Conservation (phyloP, 2,888 invertebrate species). For the Drosophila colorata region DNA sequence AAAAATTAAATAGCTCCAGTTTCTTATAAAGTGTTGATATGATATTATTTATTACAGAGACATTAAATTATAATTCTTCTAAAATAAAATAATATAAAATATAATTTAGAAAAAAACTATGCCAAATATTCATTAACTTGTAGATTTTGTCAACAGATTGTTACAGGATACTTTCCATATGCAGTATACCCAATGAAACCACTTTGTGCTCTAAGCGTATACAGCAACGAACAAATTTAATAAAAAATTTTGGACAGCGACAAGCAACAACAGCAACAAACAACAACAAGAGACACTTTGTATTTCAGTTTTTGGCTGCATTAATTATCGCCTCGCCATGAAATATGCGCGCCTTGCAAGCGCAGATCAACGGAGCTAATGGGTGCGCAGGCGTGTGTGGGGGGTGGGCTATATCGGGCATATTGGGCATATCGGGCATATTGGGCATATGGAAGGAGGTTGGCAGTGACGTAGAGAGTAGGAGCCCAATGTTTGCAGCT, state of each 20-base stretch:
- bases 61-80: too few relatives aligned
- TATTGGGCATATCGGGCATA: too few relatives aligned
- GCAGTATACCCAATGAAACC: constrained; percentile 23
- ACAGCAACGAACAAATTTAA: constrained; percentile 68
- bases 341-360: constrained; percentile 78
- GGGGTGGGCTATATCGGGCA: constrained; percentile 3
- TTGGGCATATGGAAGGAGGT: too few relatives aligned
- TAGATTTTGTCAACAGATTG: not conserved
- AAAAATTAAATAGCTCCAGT: too few relatives aligned
- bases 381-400: not conserved
- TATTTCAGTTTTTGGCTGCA: constrained; percentile 72
- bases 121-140: not conserved
- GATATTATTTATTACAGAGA: too few relatives aligned
- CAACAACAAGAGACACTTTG: constrained; percentile 61
- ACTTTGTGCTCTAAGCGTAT: constrained; percentile 37
- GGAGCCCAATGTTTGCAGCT: constrained; percentile 26
- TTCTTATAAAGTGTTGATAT: too few relatives aligned
- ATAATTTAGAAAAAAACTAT: too few relatives aligned
- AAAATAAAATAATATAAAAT: too few relatives aligned
- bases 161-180: not conserved
- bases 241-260: constrained; percentile 60
- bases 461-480: too few relatives aligned
- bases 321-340: constrained; percentile 81
- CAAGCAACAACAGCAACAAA: constrained; percentile 35
- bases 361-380: constrained; percentile 45